Percentiles rank a stretch among this genome's conserved stretches.
Evolutionary conservation across 1,140 invertebrate species (phyloP).

Genomic region (Myzus persicae): DNA sequence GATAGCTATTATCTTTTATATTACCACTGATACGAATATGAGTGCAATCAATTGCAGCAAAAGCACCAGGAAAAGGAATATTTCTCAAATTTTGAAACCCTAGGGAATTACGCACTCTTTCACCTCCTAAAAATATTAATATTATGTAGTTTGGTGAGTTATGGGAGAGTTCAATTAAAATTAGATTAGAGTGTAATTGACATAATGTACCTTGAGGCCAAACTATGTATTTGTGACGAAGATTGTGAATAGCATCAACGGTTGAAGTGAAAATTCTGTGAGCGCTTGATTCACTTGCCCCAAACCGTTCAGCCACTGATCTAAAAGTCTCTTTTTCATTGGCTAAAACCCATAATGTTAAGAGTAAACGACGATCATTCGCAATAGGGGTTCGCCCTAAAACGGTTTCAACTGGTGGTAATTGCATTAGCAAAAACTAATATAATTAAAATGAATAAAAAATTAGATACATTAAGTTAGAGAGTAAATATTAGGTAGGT

Average conservation of each 20-base stretch:
- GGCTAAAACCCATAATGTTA: background rate
- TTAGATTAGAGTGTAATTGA: background rate
- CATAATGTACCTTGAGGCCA: background rate
- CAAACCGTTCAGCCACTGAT: background rate
- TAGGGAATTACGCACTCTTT: background rate
- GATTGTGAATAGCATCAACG: background rate
- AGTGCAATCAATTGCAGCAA: background rate
- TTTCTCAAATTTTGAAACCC: background rate
- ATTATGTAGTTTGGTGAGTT: background rate
- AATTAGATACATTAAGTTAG: no score
- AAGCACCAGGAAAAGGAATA: background rate
- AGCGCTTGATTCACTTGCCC: background rate
- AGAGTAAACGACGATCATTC: no score
- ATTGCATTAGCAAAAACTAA: no score
- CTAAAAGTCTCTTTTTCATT: background rate
- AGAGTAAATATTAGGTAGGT: no score
- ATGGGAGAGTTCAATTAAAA: background rate
- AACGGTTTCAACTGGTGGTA: no score
- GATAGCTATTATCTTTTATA: background rate
- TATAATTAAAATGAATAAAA: no score
- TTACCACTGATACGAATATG: background rate
- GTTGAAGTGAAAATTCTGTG: background rate
- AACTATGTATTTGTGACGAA: background rate
- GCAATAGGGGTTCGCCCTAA: no score
- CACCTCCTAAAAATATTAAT: background rate